Conservation (phyloP, 2,888 invertebrate species). For the Meghimatium bilineatum region DNA sequence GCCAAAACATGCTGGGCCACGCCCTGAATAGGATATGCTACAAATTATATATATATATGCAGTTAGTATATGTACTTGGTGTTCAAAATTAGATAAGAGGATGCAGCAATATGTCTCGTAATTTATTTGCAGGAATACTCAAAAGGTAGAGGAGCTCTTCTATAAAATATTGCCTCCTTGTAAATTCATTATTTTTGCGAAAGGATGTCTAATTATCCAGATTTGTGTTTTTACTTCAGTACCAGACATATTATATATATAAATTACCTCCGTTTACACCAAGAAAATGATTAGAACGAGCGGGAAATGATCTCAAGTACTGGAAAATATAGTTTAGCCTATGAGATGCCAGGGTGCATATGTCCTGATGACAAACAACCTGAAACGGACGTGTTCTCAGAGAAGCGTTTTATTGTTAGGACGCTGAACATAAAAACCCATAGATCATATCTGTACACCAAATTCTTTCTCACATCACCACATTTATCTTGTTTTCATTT, state of each 20-base stretch:
- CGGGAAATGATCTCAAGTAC: not conserved
- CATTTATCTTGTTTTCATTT: not conserved
- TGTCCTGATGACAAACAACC: slow-evolving; percentile 4
- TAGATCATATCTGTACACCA: not conserved
- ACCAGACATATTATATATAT: no score
- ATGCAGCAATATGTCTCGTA: no score
- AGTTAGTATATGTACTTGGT: no score
- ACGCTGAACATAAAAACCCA: not conserved
- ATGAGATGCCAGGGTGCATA: not conserved
- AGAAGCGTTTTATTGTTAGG: not conserved
- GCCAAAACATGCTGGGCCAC: no score
- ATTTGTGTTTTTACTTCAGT: not conserved
- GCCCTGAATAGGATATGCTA: no score
- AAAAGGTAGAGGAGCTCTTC: no score
- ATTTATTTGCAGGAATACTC: no score
- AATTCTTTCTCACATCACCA: not conserved
- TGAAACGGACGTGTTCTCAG: not conserved
- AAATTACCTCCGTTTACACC: not conserved
- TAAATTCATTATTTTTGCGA: not conserved
- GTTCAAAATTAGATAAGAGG: no score
- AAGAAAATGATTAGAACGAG: not conserved
- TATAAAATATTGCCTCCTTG: no score
- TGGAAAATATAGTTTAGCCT: not conserved
- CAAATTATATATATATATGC: no score
- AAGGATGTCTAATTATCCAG: not conserved